Evolutionary conservation across 2,113 vertebrate genomes (phyloP).

Genomic region (Paradisaea rubra): DNA sequence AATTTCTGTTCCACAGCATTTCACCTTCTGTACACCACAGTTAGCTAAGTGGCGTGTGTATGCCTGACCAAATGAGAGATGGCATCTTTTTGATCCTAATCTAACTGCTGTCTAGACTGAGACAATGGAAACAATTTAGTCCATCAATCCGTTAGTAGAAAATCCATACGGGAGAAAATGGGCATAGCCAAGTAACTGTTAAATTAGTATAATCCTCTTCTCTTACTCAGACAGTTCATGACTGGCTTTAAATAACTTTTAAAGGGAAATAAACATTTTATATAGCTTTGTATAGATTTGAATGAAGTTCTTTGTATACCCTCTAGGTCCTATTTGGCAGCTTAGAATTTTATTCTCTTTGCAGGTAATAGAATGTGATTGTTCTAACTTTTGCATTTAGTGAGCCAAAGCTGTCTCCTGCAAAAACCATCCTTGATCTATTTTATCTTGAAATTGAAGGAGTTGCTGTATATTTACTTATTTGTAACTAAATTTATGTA

Average conservation of each 20-base stretch:
- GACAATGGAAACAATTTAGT: slow-evolving; percentile 43
- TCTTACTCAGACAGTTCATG: neutral
- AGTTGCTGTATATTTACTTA: neutral
- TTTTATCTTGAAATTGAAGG: neutral
- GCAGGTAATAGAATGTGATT: neutral
- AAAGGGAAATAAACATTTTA: neutral
- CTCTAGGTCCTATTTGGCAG: neutral
- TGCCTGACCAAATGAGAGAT: neutral
- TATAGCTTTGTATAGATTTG: neutral
- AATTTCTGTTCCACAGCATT: neutral
- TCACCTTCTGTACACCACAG: neutral
- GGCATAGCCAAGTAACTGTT: neutral
- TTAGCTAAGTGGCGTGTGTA: neutral
- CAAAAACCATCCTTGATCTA: neutral
- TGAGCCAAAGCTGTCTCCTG: neutral
- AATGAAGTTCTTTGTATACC: neutral
- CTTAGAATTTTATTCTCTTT: neutral
- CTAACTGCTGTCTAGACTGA: slow-evolving; percentile 51
- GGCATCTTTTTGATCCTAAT: slow-evolving; percentile 41
- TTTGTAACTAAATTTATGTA: neutral
- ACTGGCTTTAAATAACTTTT: neutral
- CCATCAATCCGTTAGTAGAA: neutral
- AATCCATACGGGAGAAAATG: neutral
- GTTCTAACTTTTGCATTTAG: neutral
- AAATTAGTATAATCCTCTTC: neutral